Conservation (phyloP, 2,113 vertebrate species). For the Cochlearius cochlearius region DNA sequence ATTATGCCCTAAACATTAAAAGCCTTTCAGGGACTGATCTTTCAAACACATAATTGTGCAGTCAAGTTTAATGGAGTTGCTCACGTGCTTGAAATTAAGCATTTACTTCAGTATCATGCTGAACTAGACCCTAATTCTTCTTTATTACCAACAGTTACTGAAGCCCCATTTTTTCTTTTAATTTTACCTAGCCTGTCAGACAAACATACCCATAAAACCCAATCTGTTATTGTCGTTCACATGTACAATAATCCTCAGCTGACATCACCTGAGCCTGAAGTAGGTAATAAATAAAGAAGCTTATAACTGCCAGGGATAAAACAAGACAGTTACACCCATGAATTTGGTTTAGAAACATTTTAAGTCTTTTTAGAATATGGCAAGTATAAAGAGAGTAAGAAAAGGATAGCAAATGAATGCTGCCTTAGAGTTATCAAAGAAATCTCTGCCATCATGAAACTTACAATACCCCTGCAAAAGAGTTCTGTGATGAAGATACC, state of each 20-base stretch:
- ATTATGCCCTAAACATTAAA: not conserved
- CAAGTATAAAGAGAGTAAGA: not conserved
- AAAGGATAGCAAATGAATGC: not conserved
- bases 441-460: not conserved
- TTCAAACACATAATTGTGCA: not conserved
- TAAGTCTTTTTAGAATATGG: not conserved
- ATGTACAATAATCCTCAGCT: not conserved
- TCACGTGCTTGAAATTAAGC: conserved; percentile 28
- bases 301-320: not conserved
- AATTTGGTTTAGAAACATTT: not conserved
- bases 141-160: conserved; percentile 15
- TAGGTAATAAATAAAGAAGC: not conserved
- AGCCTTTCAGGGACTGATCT: conserved; percentile 20
- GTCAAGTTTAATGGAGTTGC: conserved; percentile 27
- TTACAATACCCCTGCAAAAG: not conserved
- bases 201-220: conserved; percentile 30
- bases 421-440: not conserved
- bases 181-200: conserved; percentile 1
- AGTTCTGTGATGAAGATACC: not conserved
- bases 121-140: conserved; percentile 22
- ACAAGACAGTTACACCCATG: not conserved
- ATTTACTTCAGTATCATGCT: not conserved
- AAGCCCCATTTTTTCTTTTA: conserved; percentile 7
- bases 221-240: not conserved
- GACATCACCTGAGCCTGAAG: not conserved